phyloP scores from a whole-genome alignment of 2,113 vertebrate genomes.

The Perca fluviatilis region DNA sequence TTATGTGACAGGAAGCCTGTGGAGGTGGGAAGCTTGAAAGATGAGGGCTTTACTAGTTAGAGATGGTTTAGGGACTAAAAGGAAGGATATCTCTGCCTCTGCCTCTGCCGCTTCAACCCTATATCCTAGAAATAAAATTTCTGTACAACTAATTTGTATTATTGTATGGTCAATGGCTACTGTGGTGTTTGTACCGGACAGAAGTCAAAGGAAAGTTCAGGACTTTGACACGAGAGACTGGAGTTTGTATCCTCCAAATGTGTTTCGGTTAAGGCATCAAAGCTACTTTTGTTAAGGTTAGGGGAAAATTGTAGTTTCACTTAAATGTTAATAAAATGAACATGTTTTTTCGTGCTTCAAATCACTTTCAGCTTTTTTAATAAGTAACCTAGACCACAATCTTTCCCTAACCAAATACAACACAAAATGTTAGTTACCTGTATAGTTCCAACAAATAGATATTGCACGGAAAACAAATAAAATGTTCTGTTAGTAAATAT shows the following conservation, averaged over 20 bases:
- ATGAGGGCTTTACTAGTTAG: not conserved
- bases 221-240: not conserved
- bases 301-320: not conserved
- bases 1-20: conserved; percentile 10
- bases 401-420: not conserved
- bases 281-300: not conserved
- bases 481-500: not conserved
- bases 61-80: not conserved
- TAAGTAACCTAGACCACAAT: not conserved
- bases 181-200: not conserved
- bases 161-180: too few species aligned
- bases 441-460: not conserved
- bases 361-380: not conserved
- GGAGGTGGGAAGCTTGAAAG: not conserved
- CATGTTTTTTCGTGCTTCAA: not conserved
- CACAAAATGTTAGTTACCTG: not conserved
- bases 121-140: not conserved
- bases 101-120: not conserved
- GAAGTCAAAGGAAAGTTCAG: not conserved
- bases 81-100: not conserved
- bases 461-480: not conserved
- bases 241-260: not conserved
- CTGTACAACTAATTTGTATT: not conserved
- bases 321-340: not conserved
- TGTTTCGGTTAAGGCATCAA: not conserved